Evolutionary conservation across 1,140 invertebrate genomes (phyloP).

Genomic region (Diuraphis noxia): DNA sequence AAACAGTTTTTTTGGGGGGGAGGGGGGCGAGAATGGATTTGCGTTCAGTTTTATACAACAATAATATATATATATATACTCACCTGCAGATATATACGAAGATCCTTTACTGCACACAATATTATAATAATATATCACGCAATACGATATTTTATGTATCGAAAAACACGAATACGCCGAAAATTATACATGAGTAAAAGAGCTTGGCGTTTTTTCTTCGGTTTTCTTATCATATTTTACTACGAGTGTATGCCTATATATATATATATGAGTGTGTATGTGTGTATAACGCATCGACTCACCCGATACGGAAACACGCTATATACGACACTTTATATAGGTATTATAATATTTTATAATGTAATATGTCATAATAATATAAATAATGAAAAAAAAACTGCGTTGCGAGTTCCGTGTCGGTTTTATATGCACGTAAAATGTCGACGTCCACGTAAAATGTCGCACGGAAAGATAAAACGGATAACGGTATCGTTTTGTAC

Average conservation of each 20-base stretch:
- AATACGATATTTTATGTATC: background rate
- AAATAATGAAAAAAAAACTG: background rate
- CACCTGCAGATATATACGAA: background rate
- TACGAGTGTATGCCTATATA: no score
- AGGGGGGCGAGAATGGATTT: background rate
- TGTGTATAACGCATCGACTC: no score
- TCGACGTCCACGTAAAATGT: background rate
- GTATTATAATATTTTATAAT: no score
- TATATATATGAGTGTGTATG: no score
- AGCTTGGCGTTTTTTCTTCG: background rate
- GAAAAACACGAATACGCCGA: background rate
- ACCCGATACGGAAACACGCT: no score
- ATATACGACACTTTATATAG: no score
- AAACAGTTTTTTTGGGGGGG: no score
- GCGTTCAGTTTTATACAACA: background rate
- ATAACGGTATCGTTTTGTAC: background rate
- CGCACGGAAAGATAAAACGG: background rate
- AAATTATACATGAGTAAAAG: no score
- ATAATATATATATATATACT: no score
- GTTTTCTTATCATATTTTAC: background rate
- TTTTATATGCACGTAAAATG: background rate
- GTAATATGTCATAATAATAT: no score
- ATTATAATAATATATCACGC: background rate
- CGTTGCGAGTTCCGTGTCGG: background rate
- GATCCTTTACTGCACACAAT: background rate